A percentile compares a stretch with the other conserved stretches of the same genome.
Evolutionary conservation across 2,888 invertebrate species (phyloP).

Genomic region (Caenorhabditis sp.): DNA sequence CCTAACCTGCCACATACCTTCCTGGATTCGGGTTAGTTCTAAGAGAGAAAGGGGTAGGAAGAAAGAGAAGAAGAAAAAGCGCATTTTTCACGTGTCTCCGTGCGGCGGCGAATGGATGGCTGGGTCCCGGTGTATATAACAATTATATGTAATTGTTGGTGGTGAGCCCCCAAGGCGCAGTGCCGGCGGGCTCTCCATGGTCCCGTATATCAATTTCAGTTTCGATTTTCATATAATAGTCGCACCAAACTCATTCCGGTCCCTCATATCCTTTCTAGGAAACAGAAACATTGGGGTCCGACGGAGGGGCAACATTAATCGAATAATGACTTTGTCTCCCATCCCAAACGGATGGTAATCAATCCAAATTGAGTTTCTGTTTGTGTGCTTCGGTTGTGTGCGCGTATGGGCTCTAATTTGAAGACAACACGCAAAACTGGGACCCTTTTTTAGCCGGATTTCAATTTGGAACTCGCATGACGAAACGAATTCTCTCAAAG

Average conservation of each 20-base stretch:
- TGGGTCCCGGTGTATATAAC: constrained; percentile 52
- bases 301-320: constrained; percentile 43
- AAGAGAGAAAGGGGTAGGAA: constrained; percentile 2
- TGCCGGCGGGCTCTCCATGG: constrained; percentile 4
- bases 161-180: constrained; percentile 3
- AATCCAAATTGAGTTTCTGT: constrained; percentile 60
- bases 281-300: constrained; percentile 32
- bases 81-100: constrained; percentile 52
- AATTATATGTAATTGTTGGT: constrained; percentile 55
- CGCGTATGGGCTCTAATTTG: constrained; percentile 29
- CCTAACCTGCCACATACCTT: constrained; percentile 10
- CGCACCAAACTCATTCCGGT: background rate
- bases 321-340: constrained; percentile 59
- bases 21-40: too few species aligned
- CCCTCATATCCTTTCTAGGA: constrained; percentile 23
- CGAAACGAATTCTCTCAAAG: too few species aligned
- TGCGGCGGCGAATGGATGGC: constrained; percentile 39
- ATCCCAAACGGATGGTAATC: constrained; percentile 55
- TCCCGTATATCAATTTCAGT: background rate
- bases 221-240: background rate
- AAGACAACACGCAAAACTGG: constrained; percentile 23
- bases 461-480: too few species aligned
- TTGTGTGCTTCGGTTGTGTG: constrained; percentile 16
- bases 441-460: background rate
- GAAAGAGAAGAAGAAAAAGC: constrained; percentile 27